Base-by-base conservation (phyloP, 2,113 vertebrate species). In the Pelusios castaneus region DNA sequence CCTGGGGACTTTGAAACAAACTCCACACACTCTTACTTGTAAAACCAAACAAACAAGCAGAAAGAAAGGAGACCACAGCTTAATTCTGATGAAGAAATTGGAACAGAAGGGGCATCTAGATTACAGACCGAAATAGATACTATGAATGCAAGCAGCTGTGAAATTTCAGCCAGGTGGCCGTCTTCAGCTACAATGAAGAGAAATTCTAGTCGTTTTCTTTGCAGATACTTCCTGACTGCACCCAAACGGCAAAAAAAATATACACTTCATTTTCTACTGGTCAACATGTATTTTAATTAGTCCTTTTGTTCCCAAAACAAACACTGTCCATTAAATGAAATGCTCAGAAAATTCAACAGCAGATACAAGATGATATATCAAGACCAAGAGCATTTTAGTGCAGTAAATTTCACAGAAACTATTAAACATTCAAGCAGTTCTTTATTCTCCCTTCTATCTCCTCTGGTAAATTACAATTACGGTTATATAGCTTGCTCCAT, bases 141-240 rank as follows among this genome's bases (percentile, higher is more conserved):
- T 85, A 95, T 47, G 83, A 84, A 91, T 94, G 91, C 80, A 90
- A 96, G 84, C 95, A 97, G 95, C 94, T 95, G 94, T 63, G 80
- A 52, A 82, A 80, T 63, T 81, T 95, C 94, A 95, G 95, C 91
- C 94, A 95, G 91, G 92, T 94, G 92, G 94, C 87, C 95, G 87
- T 94, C 91, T 80, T 90, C 91, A 95, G 82, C 92, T 90, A 77
- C 82, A 95, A 92, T 81, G 86, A 89, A 95, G 73, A 84, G 85
- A 29, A 95, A 91, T 55, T 88, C 80, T 0, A 91, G 80, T 77
- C 73, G 10, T 90, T 88, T 89, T 88, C 84, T 84, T 94, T 58
- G 73, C 80, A 96, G 80, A 84, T 73, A 77, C 52, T 91, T 95
- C 84, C 79, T 87, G 86, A 94, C 95, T 93, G 90, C 82, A 95